Conservation (phyloP, 2,888 invertebrate genomes). For the Drosophila putrida region DNA sequence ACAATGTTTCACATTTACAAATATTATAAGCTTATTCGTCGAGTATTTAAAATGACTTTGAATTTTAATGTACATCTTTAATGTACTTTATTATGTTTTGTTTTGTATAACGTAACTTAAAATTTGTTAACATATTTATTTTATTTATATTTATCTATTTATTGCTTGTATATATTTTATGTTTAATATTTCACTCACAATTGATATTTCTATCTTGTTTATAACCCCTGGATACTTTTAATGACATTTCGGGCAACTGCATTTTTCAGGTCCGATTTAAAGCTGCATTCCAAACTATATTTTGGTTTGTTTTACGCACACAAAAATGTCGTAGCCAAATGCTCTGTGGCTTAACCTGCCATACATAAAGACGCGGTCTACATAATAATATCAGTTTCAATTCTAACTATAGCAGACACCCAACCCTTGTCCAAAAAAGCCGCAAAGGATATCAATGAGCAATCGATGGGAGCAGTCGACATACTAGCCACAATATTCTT, state of each 20-base stretch:
- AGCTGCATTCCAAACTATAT: conserved; percentile 36
- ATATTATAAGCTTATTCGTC: too few species aligned
- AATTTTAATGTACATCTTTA: too few species aligned
- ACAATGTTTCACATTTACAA: too few species aligned
- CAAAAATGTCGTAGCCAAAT: conserved; percentile 54
- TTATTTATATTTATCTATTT: not conserved
- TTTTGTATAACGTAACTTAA: not conserved
- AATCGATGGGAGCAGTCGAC: conserved; percentile 62
- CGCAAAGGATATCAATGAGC: conserved; percentile 75
- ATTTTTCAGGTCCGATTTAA: conserved; percentile 26
- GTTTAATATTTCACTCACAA: conserved; percentile 26
- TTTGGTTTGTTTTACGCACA: conserved; percentile 44
- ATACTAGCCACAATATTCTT: conserved; percentile 50
- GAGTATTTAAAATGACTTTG: too few species aligned
- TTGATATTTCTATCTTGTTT: not conserved
- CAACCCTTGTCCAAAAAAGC: conserved; percentile 33
- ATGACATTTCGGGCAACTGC: conserved; percentile 18
- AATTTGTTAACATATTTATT: not conserved
- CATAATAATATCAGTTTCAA: conserved; percentile 62
- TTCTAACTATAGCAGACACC: conserved; percentile 24
- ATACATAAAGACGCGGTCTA: conserved; percentile 58
- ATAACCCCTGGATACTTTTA: not conserved
- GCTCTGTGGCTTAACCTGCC: conserved; percentile 45
- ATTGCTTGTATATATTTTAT: not conserved
- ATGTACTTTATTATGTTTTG: too few species aligned